phyloP scores from a whole-genome alignment of 2,113 vertebrate genomes.

The Eclectus roratus region DNA sequence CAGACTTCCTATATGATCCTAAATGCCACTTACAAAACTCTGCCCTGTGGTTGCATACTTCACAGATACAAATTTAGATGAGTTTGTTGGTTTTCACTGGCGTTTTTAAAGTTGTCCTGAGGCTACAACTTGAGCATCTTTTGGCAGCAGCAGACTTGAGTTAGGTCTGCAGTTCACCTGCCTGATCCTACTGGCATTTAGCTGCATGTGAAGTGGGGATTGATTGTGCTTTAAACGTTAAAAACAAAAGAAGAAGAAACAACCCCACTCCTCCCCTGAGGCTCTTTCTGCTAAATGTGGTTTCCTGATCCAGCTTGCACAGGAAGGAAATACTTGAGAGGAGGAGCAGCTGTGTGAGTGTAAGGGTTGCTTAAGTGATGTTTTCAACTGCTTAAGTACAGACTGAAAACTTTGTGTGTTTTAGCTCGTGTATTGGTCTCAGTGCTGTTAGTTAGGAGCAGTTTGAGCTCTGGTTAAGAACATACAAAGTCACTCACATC shows the following conservation, averaged over 20 bases:
- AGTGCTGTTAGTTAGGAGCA: background rate
- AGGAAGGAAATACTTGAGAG: background rate
- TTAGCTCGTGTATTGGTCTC: background rate
- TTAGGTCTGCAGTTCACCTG: background rate
- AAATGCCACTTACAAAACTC: background rate
- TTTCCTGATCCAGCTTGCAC: background rate
- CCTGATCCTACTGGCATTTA: background rate
- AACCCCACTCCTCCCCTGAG: fast-evolving
- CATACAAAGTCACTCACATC: background rate
- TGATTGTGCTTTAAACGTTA: background rate
- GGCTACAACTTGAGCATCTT: background rate
- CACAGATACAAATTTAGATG: background rate
- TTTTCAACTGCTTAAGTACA: background rate
- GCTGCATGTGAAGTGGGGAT: background rate
- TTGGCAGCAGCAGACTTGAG: background rate
- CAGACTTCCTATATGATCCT: background rate
- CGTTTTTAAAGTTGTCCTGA: background rate
- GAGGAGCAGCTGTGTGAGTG: background rate
- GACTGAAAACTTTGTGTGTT: background rate
- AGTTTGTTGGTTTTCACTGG: background rate
- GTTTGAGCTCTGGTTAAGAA: background rate
- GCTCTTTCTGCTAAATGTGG: background rate
- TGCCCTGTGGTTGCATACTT: background rate
- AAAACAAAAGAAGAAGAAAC: background rate
- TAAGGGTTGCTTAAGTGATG: background rate